Evolutionary conservation across 92 coral and sea anemone genomes (phyloP).

Genomic region (Ricordea florida): DNA sequence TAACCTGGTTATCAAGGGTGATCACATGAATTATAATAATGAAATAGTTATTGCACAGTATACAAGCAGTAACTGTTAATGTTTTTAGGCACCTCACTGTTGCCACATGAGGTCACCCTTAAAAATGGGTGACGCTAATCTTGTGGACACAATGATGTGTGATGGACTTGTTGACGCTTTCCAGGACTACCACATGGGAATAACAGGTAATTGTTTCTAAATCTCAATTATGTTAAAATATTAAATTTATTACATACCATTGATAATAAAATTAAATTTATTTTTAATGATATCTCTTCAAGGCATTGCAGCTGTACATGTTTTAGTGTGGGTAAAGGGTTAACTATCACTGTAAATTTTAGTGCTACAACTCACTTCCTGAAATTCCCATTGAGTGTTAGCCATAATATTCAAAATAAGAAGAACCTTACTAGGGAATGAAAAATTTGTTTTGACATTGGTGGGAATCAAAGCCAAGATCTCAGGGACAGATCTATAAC

Average conservation of each 20-base stretch:
- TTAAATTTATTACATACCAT: too few species aligned
- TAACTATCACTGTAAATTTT: too few species aligned
- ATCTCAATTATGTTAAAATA: too few species aligned
- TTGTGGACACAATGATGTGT: conserved; percentile 84
- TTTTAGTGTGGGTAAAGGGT: too few species aligned
- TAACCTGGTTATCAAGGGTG: too few species aligned
- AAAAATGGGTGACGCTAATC: conserved; percentile 92
- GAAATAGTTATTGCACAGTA: background rate
- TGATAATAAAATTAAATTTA: too few species aligned
- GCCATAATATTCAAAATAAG: too few species aligned
- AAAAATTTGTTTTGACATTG: background rate
- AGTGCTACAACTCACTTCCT: too few species aligned
- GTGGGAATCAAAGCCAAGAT: background rate
- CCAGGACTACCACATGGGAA: conserved; percentile 96
- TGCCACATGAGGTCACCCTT: conserved; percentile 86
- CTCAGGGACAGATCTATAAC: background rate
- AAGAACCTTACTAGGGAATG: too few species aligned
- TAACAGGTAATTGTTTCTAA: conserved; percentile 98
- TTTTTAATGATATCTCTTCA: too few species aligned
- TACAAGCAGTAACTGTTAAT: background rate
- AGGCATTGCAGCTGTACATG: too few species aligned
- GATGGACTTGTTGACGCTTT: conserved; percentile 97
- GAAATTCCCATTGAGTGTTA: too few species aligned
- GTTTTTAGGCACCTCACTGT: conserved; percentile 90
- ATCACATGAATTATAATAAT: background rate